phyloP scores from a whole-genome alignment of 2,113 vertebrate genomes.

The Corvus cornix region DNA sequence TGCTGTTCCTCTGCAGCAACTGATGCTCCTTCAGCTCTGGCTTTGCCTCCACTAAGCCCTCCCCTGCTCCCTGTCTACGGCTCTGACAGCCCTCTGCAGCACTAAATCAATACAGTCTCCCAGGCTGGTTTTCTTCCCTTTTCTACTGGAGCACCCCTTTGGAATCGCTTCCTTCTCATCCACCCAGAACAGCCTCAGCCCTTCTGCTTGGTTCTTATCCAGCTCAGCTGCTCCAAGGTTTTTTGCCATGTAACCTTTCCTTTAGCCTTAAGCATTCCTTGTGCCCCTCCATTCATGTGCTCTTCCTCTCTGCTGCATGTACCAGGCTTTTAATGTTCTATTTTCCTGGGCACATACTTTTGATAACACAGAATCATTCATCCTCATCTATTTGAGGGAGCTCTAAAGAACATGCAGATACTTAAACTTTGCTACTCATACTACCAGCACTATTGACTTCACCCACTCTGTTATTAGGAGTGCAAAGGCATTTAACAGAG shows the following conservation, averaged over 20 bases:
- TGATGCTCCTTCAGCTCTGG: not conserved
- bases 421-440: not conserved
- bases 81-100: not conserved
- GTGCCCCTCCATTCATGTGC: not conserved
- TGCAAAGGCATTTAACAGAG: not conserved
- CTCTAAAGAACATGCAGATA: not conserved
- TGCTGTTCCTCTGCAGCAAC: not conserved
- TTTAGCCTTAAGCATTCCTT: not conserved
- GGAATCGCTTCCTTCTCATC: not conserved
- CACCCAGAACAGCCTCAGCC: not conserved
- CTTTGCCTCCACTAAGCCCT: not conserved
- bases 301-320: not conserved
- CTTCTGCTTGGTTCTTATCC: not conserved
- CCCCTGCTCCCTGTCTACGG: accelerated
- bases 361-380: not conserved
- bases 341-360: not conserved
- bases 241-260: not conserved
- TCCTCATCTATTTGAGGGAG: not conserved
- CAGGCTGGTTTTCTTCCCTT: not conserved
- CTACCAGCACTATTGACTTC: not conserved
- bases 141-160: not conserved
- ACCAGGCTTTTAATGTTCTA: not conserved
- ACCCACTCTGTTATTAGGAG: not conserved
- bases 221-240: not conserved
- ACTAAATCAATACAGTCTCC: not conserved